Evolutionary conservation across 2,797 vertebrate genomes (phyloP), one percentile per base, ranked within the genome.

Genomic region (Cossypha niveicapilla): DNA sequence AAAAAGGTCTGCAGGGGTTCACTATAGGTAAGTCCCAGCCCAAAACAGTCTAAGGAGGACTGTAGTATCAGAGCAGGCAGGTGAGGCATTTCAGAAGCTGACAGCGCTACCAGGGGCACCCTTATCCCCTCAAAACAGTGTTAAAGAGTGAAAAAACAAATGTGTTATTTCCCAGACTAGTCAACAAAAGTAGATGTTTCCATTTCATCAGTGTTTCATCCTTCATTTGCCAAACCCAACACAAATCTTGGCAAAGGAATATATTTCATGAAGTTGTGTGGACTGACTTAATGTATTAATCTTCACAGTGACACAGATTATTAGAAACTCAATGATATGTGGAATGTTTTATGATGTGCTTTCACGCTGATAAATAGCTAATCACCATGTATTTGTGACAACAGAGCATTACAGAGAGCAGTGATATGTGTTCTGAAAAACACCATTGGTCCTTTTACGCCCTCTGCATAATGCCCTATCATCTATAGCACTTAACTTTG

Each of bases 351-450:
- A 91, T 90, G 92, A 83, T 76, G 73, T 81, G 53, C 37, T 90
- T 86, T 96, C 89, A 76, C 0, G 39, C 86, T 93, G 96, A 89
- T 56, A 95, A 96, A 91, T 78, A 92, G 95, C 91, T 93, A 85
- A 94, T 91, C 92, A 88, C 66, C 66, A 73, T 56, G 63, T 73
- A 67, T 94, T 94, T 94, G 92, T 79, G 92, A 92, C 93, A 93
- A 85, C 75, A 84, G 39, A 90, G 68, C 66, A 92, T 83, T 95
- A 82, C 47, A 57, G 61, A 78, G 85, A 95, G 95, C 57, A 93
- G 74, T 73, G 89, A 88, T 88, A 92, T 7, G 72, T 83, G 28
- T 62, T 92, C 88, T 87, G 83, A 87, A 94, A 94, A 94, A 75
- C 72, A 91, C 48, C 81, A 86, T 25, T 3, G 22, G 83, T 86